phyloP scores from a whole-genome alignment of 2,113 vertebrate species.

The Leucosticte australis region DNA sequence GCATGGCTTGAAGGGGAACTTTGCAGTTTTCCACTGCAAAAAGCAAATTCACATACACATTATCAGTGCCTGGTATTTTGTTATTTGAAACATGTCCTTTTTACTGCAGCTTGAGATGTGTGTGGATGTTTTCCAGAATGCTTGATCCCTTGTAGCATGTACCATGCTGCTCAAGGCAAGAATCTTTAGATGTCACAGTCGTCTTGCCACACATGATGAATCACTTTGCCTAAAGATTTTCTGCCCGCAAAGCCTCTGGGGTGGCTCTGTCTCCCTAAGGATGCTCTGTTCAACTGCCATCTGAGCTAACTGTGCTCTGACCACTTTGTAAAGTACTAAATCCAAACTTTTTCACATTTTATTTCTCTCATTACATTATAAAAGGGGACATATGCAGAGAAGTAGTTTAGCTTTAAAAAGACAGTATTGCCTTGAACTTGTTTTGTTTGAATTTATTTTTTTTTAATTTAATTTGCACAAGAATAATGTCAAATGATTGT shows the following conservation, averaged over 20 bases:
- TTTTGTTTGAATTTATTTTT: not conserved
- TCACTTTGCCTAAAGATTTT: conserved; percentile 54
- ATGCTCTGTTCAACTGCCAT: not conserved
- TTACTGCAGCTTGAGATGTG: not conserved
- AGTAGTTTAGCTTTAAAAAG: not conserved
- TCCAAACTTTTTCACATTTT: not conserved
- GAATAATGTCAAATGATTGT: not conserved
- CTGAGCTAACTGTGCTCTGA: conserved; percentile 30
- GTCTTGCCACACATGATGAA: conserved; percentile 62
- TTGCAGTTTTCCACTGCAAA: not conserved
- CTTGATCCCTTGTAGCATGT: not conserved
- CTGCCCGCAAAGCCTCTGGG: not conserved
- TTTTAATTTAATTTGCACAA: not conserved
- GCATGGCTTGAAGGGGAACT: not conserved
- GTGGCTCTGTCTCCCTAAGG: conserved; percentile 1
- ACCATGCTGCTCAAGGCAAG: conserved; percentile 50
- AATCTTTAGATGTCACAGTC: conserved; percentile 54
- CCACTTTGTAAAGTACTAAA: not conserved
- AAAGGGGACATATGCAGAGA: not conserved
- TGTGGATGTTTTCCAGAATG: not conserved
- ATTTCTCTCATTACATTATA: not conserved
- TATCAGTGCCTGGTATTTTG: not conserved
- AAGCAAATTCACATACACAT: not conserved
- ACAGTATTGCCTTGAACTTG: not conserved
- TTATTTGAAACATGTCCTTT: not conserved